Conservation (phyloP, 92 coral and sea anemone species). For the Anthopleura xanthogrammica region DNA sequence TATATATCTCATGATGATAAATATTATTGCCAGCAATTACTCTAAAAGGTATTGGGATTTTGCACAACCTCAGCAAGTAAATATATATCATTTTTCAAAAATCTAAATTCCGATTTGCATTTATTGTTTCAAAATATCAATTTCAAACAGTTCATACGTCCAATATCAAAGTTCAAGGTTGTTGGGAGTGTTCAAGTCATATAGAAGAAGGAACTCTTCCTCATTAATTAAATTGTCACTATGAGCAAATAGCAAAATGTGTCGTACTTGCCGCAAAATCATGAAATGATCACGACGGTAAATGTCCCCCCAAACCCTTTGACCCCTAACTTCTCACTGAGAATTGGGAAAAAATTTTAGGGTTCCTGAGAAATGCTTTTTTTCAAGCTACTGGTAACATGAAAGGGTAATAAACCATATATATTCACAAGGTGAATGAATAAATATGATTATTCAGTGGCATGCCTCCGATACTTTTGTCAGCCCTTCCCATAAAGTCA, state of each 20-base stretch:
- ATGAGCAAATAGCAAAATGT: not conserved
- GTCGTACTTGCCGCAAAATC: conserved; percentile 1
- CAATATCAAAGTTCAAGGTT: conserved; percentile 8
- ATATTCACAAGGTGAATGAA: too few relatives aligned
- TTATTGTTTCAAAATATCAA: conserved; percentile 18
- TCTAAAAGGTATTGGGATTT: not conserved
- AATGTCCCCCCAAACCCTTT: too few relatives aligned
- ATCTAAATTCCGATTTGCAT: conserved; percentile 26
- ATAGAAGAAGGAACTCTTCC: conserved; percentile 3
- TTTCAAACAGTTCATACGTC: not conserved
- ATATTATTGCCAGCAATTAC: too few relatives aligned
- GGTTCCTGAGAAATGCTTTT: too few relatives aligned
- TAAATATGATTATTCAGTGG: too few relatives aligned
- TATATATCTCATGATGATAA: too few relatives aligned
- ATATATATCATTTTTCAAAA: conserved; percentile 3
- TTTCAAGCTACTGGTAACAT: too few relatives aligned
- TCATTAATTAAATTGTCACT: not conserved
- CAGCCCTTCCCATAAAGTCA: too few relatives aligned
- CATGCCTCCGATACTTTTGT: too few relatives aligned
- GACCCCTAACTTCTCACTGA: too few relatives aligned
- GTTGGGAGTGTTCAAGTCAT: conserved; percentile 2
- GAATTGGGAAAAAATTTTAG: too few relatives aligned
- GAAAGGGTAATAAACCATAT: too few relatives aligned
- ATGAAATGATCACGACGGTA: not conserved
- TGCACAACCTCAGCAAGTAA: conserved; percentile 27